A percentile compares a stretch with the other conserved stretches of the same genome.
Conservation (phyloP, 2,113 vertebrate species). For the Ailurus styani region DNA sequence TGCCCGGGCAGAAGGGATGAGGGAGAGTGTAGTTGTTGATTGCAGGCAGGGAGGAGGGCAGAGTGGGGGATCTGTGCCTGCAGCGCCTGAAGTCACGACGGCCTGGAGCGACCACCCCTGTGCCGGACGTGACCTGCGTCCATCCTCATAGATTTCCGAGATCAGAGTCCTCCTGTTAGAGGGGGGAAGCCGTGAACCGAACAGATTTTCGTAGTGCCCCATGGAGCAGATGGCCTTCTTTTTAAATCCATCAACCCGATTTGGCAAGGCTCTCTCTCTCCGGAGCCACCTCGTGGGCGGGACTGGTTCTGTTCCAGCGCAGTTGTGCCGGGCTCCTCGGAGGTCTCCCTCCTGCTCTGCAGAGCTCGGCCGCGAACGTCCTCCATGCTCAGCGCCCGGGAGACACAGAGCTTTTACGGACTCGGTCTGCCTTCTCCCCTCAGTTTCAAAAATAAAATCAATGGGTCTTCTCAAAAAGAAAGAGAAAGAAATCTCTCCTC, state of each 20-base stretch:
- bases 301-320: background rate
- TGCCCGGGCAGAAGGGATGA: background rate
- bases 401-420: background rate
- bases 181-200: background rate
- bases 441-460: background rate
- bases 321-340: background rate
- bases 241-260: background rate
- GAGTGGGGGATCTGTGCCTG: rapidly evolving
- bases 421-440: background rate
- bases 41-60: background rate
- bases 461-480: background rate
- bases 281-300: background rate
- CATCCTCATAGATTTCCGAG: too few species aligned
- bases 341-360: background rate
- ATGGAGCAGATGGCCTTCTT: background rate
- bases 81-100: background rate
- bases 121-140: too few species aligned
- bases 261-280: background rate
- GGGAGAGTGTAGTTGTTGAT: background rate
- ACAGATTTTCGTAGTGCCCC: background rate
- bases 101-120: background rate
- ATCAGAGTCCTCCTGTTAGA: background rate
- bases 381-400: background rate
- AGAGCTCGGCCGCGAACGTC: rapidly evolving
- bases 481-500: background rate